Percentiles rank a stretch among this genome's conserved stretches.
Conservation (phyloP, 2,888 invertebrate genomes). For the Spatulosminthurus flaviceps region DNA sequence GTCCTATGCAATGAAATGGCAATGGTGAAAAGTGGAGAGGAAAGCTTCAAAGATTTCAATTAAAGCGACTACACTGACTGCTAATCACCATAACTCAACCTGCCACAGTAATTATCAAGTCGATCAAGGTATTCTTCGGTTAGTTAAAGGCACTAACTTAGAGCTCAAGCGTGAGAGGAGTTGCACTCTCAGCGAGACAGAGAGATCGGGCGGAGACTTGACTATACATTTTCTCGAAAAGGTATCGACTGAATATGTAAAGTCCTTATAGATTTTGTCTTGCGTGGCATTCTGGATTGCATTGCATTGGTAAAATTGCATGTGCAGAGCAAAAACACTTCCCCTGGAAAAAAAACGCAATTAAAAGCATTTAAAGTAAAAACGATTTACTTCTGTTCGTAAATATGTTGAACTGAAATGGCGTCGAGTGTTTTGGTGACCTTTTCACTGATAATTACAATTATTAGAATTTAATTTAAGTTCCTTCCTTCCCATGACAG, state of each 20-base stretch:
- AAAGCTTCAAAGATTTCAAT: constrained; percentile 24
- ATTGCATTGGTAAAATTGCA: too few relatives aligned
- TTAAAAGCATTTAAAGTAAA: background rate
- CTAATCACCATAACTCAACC: constrained; percentile 32
- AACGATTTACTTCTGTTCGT: constrained; percentile 31
- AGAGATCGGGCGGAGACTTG: background rate
- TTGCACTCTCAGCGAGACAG: background rate
- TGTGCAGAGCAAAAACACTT: background rate
- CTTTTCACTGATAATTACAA: constrained; percentile 11
- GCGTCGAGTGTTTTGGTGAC: too few relatives aligned
- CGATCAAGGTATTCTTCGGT: constrained; percentile 30
- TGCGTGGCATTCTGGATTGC: too few relatives aligned
- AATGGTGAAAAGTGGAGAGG: background rate
- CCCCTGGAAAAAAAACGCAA: background rate
- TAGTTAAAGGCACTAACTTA: too few relatives aligned
- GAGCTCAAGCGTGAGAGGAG: constrained; percentile 8
- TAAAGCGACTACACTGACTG: constrained; percentile 22
- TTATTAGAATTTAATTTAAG: constrained; percentile 15
- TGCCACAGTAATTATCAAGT: constrained; percentile 32
- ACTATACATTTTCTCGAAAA: background rate
- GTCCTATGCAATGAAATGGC: background rate
- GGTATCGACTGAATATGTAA: background rate
- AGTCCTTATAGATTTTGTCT: too few relatives aligned
- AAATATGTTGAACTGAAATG: too few relatives aligned
- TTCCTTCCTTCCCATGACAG: background rate